These are phyloP conservation scores for Tenthredo distinguenda DNA, from an alignment of 2,888 invertebrate species.

Conservation along the genomic window DNA sequence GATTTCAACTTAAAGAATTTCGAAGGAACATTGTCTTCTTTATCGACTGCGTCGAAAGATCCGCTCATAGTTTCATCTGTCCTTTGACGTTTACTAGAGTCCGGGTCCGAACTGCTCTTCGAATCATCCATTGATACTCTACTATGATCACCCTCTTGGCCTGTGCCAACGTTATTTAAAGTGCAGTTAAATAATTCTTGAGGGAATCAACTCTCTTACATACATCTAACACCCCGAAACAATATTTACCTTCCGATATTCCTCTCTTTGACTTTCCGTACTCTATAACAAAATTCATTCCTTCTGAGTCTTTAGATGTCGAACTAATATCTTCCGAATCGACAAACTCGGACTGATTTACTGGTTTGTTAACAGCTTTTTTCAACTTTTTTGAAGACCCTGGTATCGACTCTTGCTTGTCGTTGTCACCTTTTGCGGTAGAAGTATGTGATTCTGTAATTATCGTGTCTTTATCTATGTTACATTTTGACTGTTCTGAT, in stretches of 20 bases:
- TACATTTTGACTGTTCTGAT: background rate
- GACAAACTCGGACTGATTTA: background rate
- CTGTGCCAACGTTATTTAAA: slow-evolving; percentile 10
- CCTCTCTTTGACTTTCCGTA: slow-evolving; percentile 31
- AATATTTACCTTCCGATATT: slow-evolving; percentile 42
- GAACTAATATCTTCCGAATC: background rate
- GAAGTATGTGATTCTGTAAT: background rate
- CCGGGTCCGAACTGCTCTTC: slow-evolving; percentile 63
- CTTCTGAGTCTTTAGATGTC: background rate
- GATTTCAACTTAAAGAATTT: slow-evolving; percentile 66
- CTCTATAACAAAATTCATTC: background rate
- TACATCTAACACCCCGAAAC: background rate
- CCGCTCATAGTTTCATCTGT: slow-evolving; percentile 60
- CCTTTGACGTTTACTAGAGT: slow-evolving; percentile 66
- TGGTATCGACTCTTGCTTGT: background rate
- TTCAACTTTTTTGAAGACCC: background rate
- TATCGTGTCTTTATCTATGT: background rate
- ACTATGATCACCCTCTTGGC: slow-evolving; percentile 55
- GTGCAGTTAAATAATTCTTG: slow-evolving; percentile 15
- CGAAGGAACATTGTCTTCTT: slow-evolving; percentile 43
- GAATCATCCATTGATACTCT: slow-evolving; percentile 63
- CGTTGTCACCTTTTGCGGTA: background rate
- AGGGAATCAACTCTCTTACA: background rate
- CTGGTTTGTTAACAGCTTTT: background rate
- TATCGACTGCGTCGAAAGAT: slow-evolving; percentile 21